A percentile compares a stretch with the other conserved stretches of the same genome.
These are phyloP conservation scores for Acropternis orthonyx DNA, from an alignment of 2,797 vertebrate genomes.

Conservation along the genomic window DNA sequence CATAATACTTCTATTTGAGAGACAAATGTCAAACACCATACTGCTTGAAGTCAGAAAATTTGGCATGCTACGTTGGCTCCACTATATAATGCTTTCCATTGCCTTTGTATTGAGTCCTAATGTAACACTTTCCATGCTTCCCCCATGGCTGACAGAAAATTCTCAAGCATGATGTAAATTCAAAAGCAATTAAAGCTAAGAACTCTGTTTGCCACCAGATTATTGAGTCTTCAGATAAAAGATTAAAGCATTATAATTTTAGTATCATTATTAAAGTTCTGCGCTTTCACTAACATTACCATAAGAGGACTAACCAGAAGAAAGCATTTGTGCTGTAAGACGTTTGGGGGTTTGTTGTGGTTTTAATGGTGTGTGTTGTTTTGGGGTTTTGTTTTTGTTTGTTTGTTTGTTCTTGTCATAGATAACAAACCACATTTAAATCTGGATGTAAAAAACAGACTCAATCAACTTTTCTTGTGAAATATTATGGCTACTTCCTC, in stretches of 20 bases:
- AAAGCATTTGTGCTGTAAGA: not conserved
- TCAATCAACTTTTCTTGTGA: not conserved
- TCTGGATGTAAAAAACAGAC: not conserved
- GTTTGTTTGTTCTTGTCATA: not conserved
- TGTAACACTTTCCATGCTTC: not conserved
- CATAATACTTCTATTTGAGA: not conserved
- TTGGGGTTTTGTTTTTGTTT: accelerated
- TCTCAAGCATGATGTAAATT: not conserved
- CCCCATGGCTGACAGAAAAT: not conserved
- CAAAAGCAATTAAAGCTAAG: not conserved
- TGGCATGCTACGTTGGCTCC: not conserved
- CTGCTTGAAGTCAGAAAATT: not conserved
- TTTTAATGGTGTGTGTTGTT: no score
- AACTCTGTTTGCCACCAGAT: not conserved
- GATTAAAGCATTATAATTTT: not conserved
- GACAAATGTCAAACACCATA: not conserved
- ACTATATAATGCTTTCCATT: not conserved
- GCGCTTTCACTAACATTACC: not conserved
- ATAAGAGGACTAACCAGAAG: not conserved
- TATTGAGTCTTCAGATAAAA: not conserved
- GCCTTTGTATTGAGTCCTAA: not conserved
- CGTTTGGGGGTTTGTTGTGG: not conserved
- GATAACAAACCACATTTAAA: not conserved
- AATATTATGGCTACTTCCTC: not conserved
- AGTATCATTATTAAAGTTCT: not conserved